phyloP scores from a whole-genome alignment of 2,113 vertebrate species.

The Geothlypis trichas region DNA sequence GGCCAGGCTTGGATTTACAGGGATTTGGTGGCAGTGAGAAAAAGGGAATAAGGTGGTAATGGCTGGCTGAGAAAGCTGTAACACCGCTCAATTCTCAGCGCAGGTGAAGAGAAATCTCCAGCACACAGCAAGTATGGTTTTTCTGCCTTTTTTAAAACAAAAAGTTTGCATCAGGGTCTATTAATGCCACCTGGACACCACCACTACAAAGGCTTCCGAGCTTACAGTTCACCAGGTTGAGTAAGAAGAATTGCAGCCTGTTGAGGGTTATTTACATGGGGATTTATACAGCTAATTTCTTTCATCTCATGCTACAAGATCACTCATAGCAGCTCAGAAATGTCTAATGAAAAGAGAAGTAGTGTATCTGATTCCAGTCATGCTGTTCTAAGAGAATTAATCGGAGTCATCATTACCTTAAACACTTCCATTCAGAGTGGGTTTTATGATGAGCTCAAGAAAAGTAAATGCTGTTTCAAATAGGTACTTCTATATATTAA shows the following conservation, averaged over 20 bases:
- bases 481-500: conserved; percentile 59
- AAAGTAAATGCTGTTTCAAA: conserved; percentile 69
- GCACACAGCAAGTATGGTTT: not conserved
- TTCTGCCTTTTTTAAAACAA: not conserved
- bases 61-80: not conserved
- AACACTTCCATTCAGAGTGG: conserved; percentile 57
- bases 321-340: conserved; percentile 13
- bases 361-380: conserved; percentile 8
- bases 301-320: not conserved
- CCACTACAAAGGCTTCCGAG: not conserved
- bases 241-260: not conserved
- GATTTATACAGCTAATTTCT: not conserved
- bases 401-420: conserved; percentile 36
- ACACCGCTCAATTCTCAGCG: not conserved
- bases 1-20: not conserved
- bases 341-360: conserved; percentile 41
- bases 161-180: not conserved
- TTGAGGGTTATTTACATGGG: not conserved
- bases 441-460: conserved; percentile 54
- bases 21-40: not conserved
- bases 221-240: not conserved
- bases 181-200: not conserved
- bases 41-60: not conserved
- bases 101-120: not conserved
- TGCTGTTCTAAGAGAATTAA: conserved; percentile 46